Conservation (phyloP, 2,113 vertebrate species). For the Pogonocichla stellata region DNA sequence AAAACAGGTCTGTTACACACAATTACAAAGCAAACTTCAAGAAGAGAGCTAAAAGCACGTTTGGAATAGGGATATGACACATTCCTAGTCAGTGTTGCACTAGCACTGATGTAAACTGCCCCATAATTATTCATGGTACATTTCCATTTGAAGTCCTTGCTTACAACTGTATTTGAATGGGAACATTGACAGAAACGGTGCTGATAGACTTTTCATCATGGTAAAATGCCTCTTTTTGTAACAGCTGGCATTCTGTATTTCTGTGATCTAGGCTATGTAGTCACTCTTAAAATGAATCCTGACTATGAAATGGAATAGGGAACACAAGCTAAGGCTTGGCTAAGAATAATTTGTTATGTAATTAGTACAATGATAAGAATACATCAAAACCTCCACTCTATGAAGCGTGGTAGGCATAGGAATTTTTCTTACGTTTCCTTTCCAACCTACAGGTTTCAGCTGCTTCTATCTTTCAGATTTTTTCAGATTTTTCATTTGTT, state of each 20-base stretch:
- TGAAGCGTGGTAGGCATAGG: neutral
- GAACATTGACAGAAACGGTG: neutral
- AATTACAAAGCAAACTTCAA: neutral
- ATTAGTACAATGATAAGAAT: constrained; percentile 4
- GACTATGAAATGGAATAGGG: neutral
- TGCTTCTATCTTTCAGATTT: neutral
- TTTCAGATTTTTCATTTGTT: neutral
- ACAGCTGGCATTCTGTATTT: neutral
- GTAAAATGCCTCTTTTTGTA: neutral
- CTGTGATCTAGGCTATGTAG: neutral
- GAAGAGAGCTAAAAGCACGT: neutral
- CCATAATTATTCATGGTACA: neutral
- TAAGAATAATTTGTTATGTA: constrained; percentile 41
- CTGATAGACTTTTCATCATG: neutral
- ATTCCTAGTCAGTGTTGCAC: neutral
- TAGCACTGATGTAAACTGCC: neutral
- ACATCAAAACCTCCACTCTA: neutral
- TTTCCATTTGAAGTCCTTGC: neutral
- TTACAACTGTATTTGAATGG: neutral
- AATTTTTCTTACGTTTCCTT: neutral
- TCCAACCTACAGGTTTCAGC: neutral
- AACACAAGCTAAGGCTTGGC: neutral
- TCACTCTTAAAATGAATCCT: neutral
- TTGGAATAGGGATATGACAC: neutral
- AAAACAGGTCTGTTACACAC: neutral